Conservation (phyloP, 2,888 invertebrate species). For the Hirtodrosophila confusa region DNA sequence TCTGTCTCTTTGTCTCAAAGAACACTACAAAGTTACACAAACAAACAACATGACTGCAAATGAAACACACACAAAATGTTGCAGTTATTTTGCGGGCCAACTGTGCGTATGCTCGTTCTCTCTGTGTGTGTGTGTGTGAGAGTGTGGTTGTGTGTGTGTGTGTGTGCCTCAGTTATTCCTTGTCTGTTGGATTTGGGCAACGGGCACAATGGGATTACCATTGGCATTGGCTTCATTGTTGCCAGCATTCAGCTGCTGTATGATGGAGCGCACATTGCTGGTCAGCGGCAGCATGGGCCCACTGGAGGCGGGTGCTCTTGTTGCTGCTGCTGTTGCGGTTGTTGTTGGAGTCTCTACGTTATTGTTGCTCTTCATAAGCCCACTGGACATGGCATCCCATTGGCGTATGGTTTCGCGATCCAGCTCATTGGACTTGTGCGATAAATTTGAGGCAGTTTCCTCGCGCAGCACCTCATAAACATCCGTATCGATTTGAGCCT, state of each 20-base stretch:
- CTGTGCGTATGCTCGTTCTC: constrained; percentile 24
- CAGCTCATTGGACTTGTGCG: constrained; percentile 87
- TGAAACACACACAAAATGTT: constrained; percentile 14
- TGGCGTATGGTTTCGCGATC: constrained; percentile 94
- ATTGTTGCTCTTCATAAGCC: constrained; percentile 86
- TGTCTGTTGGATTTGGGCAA: constrained; percentile 36
- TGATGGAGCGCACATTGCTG: constrained; percentile 76
- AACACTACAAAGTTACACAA: constrained; percentile 1
- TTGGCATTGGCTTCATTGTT: constrained; percentile 58
- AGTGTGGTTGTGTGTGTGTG: too few relatives aligned
- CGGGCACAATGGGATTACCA: constrained; percentile 45
- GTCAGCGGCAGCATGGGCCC: constrained; percentile 60
- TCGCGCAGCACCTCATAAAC: constrained; percentile 83
- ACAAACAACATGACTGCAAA: constrained; percentile 17
- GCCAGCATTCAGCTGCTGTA: constrained; percentile 74
- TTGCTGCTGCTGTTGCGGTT: constrained; percentile 12
- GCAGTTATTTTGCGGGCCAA: constrained; percentile 22
- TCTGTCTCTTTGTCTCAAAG: neutral
- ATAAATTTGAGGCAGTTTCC: constrained; percentile 80
- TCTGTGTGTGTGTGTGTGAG: constrained; percentile 1
- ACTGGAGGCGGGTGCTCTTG: constrained; percentile 26
- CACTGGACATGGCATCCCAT: constrained; percentile 95
- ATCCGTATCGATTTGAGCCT: constrained; percentile 69
- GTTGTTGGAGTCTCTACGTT: constrained; percentile 29
- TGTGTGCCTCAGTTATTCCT: constrained; percentile 41